Percentiles rank a stretch among this genome's conserved stretches.
phyloP scores from a whole-genome alignment of 2,797 vertebrate species.

The Pygocentrus nattereri region DNA sequence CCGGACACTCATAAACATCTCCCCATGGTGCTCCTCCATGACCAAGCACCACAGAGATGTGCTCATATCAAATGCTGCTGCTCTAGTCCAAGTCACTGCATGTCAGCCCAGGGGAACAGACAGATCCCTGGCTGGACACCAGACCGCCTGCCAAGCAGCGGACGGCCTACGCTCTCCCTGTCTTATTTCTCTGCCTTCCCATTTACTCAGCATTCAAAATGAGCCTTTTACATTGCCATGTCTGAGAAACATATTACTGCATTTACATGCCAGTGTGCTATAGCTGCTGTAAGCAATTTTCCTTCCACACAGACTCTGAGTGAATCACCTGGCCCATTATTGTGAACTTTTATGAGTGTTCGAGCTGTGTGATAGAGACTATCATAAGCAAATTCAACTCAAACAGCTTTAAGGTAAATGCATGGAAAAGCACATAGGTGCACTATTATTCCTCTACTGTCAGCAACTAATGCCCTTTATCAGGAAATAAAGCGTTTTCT shows the following conservation, averaged over 20 bases:
- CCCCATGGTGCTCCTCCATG: conserved; percentile 48
- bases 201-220: conserved; percentile 39
- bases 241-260: conserved; percentile 40
- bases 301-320: conserved; percentile 19
- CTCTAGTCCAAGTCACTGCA: conserved; percentile 44
- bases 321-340: neutral
- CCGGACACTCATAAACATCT: conserved; percentile 58
- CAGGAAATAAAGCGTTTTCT: neutral
- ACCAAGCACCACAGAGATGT: conserved; percentile 59
- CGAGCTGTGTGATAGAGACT: neutral
- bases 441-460: neutral
- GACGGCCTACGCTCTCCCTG: conserved; percentile 30
- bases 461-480: conserved; percentile 3
- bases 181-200: conserved; percentile 29
- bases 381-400: neutral
- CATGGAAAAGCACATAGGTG: neutral
- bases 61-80: conserved; percentile 53
- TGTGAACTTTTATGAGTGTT: neutral
- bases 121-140: conserved; percentile 45
- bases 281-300: conserved; percentile 19
- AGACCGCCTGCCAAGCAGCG: conserved; percentile 33
- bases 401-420: conserved; percentile 5
- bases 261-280: conserved; percentile 6
- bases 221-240: conserved; percentile 31
- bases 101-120: conserved; percentile 38